Conservation (phyloP, 1,140 invertebrate genomes). For the Aleiodes sp. region DNA sequence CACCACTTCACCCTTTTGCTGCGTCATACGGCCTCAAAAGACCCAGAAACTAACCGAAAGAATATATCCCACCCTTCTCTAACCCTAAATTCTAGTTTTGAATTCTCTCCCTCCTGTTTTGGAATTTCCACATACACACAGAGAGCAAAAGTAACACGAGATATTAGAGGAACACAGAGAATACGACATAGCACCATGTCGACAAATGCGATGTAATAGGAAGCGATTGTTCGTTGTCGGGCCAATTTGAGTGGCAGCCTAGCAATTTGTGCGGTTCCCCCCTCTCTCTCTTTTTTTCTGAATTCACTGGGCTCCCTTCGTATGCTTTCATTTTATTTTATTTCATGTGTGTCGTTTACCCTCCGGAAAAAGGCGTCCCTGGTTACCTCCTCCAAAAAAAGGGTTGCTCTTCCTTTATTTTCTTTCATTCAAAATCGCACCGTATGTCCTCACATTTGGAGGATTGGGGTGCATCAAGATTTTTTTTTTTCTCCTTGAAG, state of each 20-base stretch:
- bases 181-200: slow-evolving; percentile 43
- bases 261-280: slow-evolving; percentile 52
- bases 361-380: slow-evolving; percentile 39
- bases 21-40: not conserved
- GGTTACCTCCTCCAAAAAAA: slow-evolving; percentile 23
- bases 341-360: slow-evolving; percentile 22
- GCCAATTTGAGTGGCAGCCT: slow-evolving; percentile 65
- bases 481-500: no score
- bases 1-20: not conserved
- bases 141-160: slow-evolving; percentile 43
- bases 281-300: not conserved
- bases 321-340: slow-evolving; percentile 18
- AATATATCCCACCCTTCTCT: not conserved
- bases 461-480: slow-evolving; percentile 6
- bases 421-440: not conserved
- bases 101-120: not conserved
- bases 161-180: slow-evolving; percentile 24
- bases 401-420: slow-evolving; percentile 21
- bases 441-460: not conserved
- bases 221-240: slow-evolving; percentile 62
- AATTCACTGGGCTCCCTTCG: slow-evolving; percentile 22
- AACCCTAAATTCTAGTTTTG: not conserved
- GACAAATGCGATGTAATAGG: slow-evolving; percentile 65
- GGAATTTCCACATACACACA: slow-evolving; percentile 6
- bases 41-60: not conserved